A percentile compares a stretch with the other conserved stretches of the same genome.
These are phyloP conservation scores for Macrosiphum euphorbiae DNA, from an alignment of 2,888 invertebrate species.

Conservation along the genomic window DNA sequence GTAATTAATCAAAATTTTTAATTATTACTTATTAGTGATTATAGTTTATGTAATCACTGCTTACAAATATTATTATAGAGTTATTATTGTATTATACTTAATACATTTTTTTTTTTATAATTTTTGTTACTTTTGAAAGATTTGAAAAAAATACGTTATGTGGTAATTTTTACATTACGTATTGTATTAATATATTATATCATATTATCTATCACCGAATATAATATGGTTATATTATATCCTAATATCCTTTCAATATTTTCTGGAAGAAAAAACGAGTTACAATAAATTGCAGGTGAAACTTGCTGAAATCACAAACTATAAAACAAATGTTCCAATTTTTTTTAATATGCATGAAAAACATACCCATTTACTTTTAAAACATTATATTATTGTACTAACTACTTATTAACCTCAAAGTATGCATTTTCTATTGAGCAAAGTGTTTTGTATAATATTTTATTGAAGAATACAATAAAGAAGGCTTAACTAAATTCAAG, in stretches of 20 bases:
- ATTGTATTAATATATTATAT: too few relatives aligned
- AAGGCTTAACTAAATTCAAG: neutral
- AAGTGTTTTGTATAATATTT: neutral
- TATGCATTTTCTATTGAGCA: neutral
- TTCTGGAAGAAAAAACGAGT: neutral
- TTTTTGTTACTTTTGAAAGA: too few relatives aligned
- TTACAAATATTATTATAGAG: too few relatives aligned
- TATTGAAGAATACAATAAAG: neutral
- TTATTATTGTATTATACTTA: too few relatives aligned
- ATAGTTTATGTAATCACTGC: too few relatives aligned
- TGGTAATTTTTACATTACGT: too few relatives aligned
- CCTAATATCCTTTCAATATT: neutral
- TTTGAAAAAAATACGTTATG: too few relatives aligned
- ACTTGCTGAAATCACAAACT: neutral
- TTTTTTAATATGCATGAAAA: neutral
- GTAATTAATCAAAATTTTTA: neutral
- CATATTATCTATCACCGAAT: neutral
- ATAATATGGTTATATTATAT: neutral
- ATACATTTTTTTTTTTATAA: neutral
- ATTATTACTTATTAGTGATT: neutral
- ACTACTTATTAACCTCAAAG: neutral
- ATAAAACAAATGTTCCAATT: neutral
- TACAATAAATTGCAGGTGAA: neutral
- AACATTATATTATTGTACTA: neutral
- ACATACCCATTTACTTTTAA: neutral